These are phyloP conservation scores for Cheilosia soror DNA, from an alignment of 2,888 invertebrate genomes.

Conservation along the genomic window DNA sequence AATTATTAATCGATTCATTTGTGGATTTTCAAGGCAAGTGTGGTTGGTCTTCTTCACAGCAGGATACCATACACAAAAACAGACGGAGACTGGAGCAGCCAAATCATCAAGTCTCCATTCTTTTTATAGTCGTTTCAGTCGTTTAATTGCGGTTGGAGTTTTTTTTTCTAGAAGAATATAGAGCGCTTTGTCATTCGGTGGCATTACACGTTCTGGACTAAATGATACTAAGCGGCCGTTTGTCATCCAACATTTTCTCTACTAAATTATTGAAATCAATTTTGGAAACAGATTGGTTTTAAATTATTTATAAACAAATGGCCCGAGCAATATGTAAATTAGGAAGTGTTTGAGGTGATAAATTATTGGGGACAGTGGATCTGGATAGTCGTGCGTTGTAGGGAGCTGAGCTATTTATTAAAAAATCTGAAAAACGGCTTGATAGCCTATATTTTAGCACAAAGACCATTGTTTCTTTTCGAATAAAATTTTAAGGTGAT, in stretches of 20 bases:
- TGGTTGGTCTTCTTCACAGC: constrained; percentile 46
- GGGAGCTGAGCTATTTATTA: not conserved
- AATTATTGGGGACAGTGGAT: not conserved
- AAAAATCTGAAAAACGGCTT: no score
- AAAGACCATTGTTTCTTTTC: no score
- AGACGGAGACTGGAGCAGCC: constrained; percentile 8
- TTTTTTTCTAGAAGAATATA: constrained; percentile 6
- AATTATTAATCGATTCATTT: constrained; percentile 75
- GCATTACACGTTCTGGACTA: constrained; percentile 12
- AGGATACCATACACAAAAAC: constrained; percentile 45
- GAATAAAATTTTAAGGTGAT: no score
- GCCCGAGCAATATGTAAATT: constrained; percentile 32
- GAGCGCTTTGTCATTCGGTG: constrained; percentile 25
- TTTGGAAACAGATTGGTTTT: constrained; percentile 41
- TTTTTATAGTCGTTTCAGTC: constrained; percentile 15
- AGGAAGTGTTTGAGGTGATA: constrained; percentile 21
- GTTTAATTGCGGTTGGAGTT: constrained; percentile 24
- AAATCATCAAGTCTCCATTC: constrained; percentile 40
- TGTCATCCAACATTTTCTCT: constrained; percentile 35
- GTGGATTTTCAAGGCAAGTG: constrained; percentile 58
- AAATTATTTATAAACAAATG: constrained; percentile 43
- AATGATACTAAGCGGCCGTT: constrained; percentile 25
- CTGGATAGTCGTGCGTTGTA: constrained; percentile 1
- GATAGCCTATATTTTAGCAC: no score
- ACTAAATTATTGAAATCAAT: constrained; percentile 27